Percentiles rank a stretch among this genome's conserved stretches.
These are phyloP conservation scores for Leptoteleia sp. DNA, from an alignment of 1,140 invertebrate species.

Conservation along the genomic window DNA sequence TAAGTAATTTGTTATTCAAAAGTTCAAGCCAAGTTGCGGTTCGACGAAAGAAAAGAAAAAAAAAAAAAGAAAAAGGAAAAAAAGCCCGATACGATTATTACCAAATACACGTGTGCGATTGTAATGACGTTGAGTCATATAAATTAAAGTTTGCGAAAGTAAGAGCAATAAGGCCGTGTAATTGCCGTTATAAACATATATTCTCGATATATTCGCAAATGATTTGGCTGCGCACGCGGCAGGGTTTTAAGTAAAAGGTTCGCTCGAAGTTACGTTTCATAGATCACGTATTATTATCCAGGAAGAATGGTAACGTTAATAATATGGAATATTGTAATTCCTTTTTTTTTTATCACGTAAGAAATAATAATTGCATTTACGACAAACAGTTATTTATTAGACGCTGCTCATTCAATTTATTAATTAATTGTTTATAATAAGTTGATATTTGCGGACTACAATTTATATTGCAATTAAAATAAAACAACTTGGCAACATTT, in stretches of 20 bases:
- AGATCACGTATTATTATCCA: conserved; percentile 3
- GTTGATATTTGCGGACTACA: too few species aligned
- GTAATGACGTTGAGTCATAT: conserved; percentile 7
- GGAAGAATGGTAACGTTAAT: neutral
- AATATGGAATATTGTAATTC: too few species aligned
- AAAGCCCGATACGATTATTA: conserved; percentile 17
- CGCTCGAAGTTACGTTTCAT: too few species aligned
- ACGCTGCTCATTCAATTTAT: too few species aligned
- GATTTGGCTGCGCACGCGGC: conserved; percentile 13
- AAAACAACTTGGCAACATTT: too few species aligned
- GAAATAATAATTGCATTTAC: too few species aligned
- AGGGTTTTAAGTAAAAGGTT: conserved; percentile 38
- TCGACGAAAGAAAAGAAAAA: too few species aligned
- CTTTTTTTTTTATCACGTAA: too few species aligned
- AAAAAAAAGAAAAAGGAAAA: too few species aligned
- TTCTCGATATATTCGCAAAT: conserved; percentile 23
- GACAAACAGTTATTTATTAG: too few species aligned
- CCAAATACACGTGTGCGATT: conserved; percentile 10
- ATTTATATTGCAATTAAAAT: too few species aligned
- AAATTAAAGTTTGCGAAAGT: conserved; percentile 49
- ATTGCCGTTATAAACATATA: conserved; percentile 52
- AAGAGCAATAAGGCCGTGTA: conserved; percentile 32
- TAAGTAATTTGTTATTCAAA: conserved; percentile 23
- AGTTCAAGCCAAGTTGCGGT: neutral
- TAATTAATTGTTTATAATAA: too few species aligned